Percentiles rank a stretch among this genome's conserved stretches.
Evolutionary conservation across 1,140 invertebrate genomes (phyloP).

Genomic region (Myzus persicae): DNA sequence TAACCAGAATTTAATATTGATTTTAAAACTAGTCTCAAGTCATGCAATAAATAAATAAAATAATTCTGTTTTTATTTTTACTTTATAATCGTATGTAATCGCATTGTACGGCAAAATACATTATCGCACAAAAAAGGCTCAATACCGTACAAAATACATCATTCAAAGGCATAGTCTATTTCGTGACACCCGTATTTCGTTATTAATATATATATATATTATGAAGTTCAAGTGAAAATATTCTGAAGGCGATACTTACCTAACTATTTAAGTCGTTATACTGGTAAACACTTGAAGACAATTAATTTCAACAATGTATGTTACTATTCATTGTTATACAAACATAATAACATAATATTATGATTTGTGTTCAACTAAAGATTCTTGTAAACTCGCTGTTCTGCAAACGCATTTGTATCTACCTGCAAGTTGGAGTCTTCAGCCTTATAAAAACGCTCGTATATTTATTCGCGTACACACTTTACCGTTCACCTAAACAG

Average conservation of each 20-base stretch:
- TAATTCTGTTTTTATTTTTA: not conserved
- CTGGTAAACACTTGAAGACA: not conserved
- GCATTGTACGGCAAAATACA: not conserved
- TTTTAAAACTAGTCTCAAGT: not conserved
- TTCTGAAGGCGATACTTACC: not conserved
- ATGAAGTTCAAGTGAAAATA: not conserved
- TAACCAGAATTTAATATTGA: not conserved
- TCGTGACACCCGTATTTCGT: too few relatives aligned
- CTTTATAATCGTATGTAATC: not conserved
- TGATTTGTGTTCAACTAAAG: not conserved
- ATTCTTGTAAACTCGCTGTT: not conserved
- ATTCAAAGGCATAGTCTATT: not conserved
- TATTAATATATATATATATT: too few relatives aligned
- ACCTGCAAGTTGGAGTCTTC: too few relatives aligned
- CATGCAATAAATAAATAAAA: not conserved
- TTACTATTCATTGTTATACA: not conserved
- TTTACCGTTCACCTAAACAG: not conserved
- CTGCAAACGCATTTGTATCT: too few relatives aligned
- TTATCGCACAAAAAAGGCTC: not conserved
- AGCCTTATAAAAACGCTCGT: too few relatives aligned
- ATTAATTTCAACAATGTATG: not conserved
- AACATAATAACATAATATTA: not conserved
- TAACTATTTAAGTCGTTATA: not conserved
- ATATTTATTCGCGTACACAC: not conserved
- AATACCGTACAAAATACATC: not conserved